Base-by-base conservation (phyloP, 2,113 vertebrate species). In the Lepus europaeus region DNA sequence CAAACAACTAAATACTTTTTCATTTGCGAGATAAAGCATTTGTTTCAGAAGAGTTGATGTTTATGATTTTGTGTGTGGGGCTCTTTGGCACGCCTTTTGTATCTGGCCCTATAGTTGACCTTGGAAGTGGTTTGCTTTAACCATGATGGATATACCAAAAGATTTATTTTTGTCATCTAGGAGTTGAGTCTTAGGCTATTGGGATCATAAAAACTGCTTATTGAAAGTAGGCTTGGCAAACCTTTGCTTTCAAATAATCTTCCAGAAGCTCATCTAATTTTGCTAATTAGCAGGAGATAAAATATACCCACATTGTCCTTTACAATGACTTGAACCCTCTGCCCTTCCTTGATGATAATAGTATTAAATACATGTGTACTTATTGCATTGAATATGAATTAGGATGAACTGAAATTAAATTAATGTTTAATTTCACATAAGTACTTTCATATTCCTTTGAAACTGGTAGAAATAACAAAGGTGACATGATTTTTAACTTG, bases 181-280 rank as follows among this genome's bases (percentile, higher is more conserved):
- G 95, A 95, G 97, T 97, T 97, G 96, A 97, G 87, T 95, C 94
- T 94, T 96, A 78, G 96, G 97, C 95, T 95, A 96, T 78, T 83
- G 96, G 81, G 85, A 97, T 88, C 97, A 96, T 93, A 96, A 93
- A 97, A 96, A 91, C 87, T 92, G 94, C 95, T 97, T 97, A 96
- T 93, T 95, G 94, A 97, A 95, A 96, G 78, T 92, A 96, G 94
- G 89, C 94, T 97, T 97, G 97, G 96, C 96, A 96, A 97, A 97
- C 68, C 94, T 96, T 94, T 87, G 96, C 97, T 97, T 97, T 96
- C 80, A 97, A 94, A 96, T 95, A 97, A 95, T 96, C 86, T 94
- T 95, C 73, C 73, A 97, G 96, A 94, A 95, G 96, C 95, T 97
- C 97, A 96, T 97, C 97, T 97, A 96, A 97, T 97, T 97, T 97